Conservation (phyloP, 2,797 vertebrate species). For the Anguilla megastoma region DNA sequence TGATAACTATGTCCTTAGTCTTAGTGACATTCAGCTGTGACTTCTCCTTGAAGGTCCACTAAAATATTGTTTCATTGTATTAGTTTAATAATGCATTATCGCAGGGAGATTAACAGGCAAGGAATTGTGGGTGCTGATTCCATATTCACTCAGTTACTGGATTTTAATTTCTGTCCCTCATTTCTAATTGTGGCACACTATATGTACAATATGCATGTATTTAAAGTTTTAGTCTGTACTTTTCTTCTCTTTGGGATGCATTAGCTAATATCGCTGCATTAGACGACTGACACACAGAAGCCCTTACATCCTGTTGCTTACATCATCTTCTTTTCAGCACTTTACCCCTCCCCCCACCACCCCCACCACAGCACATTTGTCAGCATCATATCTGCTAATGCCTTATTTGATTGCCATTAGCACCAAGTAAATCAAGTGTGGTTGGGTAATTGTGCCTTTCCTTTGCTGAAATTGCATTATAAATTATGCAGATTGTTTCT, state of each 20-base stretch:
- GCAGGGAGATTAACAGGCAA: background rate
- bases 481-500: conserved; percentile 67
- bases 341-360: background rate
- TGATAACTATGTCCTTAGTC: background rate
- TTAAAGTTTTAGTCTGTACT: conserved; percentile 1
- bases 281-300: background rate
- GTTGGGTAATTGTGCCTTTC: conserved; percentile 53
- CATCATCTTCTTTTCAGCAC: conserved; percentile 25
- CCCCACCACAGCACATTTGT: conserved; percentile 14
- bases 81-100: background rate
- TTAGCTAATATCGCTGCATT: conserved; percentile 30
- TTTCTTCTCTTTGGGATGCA: conserved; percentile 13
- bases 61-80: background rate
- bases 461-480: conserved; percentile 60
- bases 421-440: conserved; percentile 48
- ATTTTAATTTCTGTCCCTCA: background rate
- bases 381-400: conserved; percentile 32
- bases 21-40: background rate
- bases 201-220: background rate
- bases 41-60: background rate
- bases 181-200: background rate
- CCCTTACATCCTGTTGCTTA: conserved; percentile 12
- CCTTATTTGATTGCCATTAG: conserved; percentile 62
- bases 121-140: background rate
- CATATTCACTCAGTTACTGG: background rate